Base-by-base conservation (phyloP, 2,113 vertebrate species). In the Pardalotus punctatus region DNA sequence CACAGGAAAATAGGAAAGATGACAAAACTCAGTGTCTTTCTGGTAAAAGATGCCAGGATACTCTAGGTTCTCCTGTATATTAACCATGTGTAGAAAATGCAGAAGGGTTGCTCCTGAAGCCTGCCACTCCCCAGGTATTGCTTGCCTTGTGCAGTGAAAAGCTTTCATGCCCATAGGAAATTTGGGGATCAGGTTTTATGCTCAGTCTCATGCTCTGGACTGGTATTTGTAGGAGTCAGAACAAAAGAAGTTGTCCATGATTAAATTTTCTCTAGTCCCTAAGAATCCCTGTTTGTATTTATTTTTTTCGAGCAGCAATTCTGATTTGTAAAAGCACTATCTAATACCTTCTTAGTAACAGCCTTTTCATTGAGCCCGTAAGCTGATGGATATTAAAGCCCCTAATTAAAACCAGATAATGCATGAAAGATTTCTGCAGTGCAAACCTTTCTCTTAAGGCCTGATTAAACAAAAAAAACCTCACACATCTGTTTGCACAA, bases 351-450 rank as follows among this genome's bases (percentile, higher is more conserved):
- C 40, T 79, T 69, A 80, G 22, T 31, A 78, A 70, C 14, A 85
- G 43, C 42, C 19, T 92, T 80, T 97, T 92, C 42, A 70, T 20
- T 83, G 78, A 92, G 38, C 56, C 27, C 1, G 1, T 74, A 74
- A 86, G 24, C 47, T 88, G 71, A 81, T 82, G 42, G 83, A 61
- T 83, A 36, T 66, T 81, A 93, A 88, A 95, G 21, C 33, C 47
- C 38, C 74, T 81, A 66, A 88, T 92, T 88, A 78, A 92, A 95
- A 54, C 38, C 51, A 81, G 76, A 70, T 88, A 92, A 92, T 31
- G 10, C 28, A 33, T 43, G 42, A 42, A 84, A 81, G 25, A 40
- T 62, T 94, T 93, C 51, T 78, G 17, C 15, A 81, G 18, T 51
- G 10, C 17, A 83, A n/a, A 43, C n/a, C 42, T 81, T 90, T 88